Conservation (phyloP, 2,888 invertebrate species). For the Hyles lineata region DNA sequence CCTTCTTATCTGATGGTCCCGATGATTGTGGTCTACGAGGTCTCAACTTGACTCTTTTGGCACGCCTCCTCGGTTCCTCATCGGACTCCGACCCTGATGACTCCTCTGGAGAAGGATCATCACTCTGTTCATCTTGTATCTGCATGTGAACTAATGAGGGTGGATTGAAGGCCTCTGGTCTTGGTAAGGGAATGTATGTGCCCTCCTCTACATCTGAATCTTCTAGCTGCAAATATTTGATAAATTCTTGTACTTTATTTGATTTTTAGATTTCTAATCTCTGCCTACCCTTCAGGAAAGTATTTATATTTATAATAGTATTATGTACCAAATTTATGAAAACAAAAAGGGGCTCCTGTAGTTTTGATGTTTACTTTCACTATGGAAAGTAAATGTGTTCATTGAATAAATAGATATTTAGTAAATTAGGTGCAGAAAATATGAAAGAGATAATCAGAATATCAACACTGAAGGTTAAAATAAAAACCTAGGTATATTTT, state of each 20-base stretch:
- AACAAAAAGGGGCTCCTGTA: no score
- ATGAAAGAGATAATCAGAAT: no score
- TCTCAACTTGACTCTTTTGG: conserved; percentile 83
- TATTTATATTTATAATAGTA: no score
- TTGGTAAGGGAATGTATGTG: conserved; percentile 83
- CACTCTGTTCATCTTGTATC: conserved; percentile 86
- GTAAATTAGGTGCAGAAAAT: no score
- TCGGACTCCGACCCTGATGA: conserved; percentile 85
- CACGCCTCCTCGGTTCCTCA: conserved; percentile 78
- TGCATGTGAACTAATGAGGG: conserved; percentile 80
- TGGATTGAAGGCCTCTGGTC: conserved; percentile 83
- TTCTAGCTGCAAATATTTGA: conserved; percentile 63
- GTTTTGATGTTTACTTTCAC: no score
- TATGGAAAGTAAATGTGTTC: no score
- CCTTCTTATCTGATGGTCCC: conserved; percentile 79
- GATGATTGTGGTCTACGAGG: conserved; percentile 61
- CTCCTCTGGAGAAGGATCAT: conserved; percentile 81
- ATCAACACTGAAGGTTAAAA: no score
- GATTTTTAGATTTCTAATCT: no score
- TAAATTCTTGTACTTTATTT: not conserved
- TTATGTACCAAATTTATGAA: no score
- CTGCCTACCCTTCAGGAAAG: no score
- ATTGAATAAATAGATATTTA: no score
- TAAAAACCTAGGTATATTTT: no score
- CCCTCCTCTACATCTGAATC: conserved; percentile 83